A percentile compares a stretch with the other conserved stretches of the same genome.
Conservation (phyloP, 2,888 invertebrate species). For the Lasioglossum figueresi region DNA sequence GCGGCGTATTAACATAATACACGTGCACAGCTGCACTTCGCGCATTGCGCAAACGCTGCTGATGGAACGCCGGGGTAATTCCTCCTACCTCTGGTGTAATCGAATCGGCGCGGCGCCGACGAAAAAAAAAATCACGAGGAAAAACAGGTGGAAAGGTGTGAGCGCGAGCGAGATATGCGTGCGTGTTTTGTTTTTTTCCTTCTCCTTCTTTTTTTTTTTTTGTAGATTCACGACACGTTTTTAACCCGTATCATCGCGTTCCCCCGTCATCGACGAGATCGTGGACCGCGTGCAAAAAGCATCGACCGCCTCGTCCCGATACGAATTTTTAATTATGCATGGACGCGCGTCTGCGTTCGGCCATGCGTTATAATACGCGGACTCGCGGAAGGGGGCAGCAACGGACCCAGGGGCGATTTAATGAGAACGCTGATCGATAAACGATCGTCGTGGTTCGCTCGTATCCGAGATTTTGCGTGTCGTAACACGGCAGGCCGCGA, state of each 20-base stretch:
- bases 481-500: constrained; percentile 51
- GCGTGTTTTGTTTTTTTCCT: neutral
- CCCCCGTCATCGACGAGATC: constrained; percentile 17
- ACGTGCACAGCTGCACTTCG: neutral
- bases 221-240: constrained; percentile 36
- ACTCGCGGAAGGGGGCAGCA: constrained; percentile 3
- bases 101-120: neutral
- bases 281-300: constrained; percentile 46
- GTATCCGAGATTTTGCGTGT: constrained; percentile 63
- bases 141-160: neutral
- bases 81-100: neutral
- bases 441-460: constrained; percentile 57
- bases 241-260: constrained; percentile 48
- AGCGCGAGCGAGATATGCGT: neutral
- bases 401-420: constrained; percentile 42
- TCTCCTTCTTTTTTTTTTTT: neutral
- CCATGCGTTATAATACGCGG: constrained; percentile 57
- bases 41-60: constrained; percentile 10
- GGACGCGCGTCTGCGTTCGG: constrained; percentile 44
- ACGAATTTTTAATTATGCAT: constrained; percentile 68
- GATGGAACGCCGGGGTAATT: neutral
- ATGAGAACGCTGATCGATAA: constrained; percentile 64
- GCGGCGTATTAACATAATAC: constrained; percentile 13
- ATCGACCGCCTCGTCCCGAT: constrained; percentile 16
- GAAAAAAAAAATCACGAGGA: neutral